Percentiles rank a stretch among this genome's conserved stretches.
Evolutionary conservation across 2,888 invertebrate genomes (phyloP).

Genomic region (Neoitamus cyanurus): DNA sequence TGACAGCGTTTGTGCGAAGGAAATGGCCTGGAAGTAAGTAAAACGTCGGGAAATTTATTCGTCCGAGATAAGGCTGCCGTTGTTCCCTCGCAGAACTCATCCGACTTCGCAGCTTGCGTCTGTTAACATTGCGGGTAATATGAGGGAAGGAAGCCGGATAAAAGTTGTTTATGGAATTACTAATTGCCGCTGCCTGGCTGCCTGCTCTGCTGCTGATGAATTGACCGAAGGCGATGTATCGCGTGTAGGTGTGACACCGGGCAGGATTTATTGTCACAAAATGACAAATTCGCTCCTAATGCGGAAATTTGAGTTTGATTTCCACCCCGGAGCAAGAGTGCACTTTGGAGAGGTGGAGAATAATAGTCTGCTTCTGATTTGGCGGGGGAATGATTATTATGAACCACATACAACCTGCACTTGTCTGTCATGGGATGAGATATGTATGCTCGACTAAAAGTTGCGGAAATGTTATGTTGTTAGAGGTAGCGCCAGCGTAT

Average conservation of each 20-base stretch:
- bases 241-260: slow-evolving; percentile 16
- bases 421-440: neutral
- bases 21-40: slow-evolving; percentile 42
- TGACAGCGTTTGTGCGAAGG: slow-evolving; percentile 2
- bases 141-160: slow-evolving; percentile 39
- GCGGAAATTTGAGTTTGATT: neutral
- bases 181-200: slow-evolving; percentile 47
- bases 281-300: neutral
- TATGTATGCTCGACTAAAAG: neutral
- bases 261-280: neutral
- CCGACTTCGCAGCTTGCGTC: neutral
- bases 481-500: too few relatives aligned
- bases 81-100: slow-evolving; percentile 24
- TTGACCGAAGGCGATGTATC: slow-evolving; percentile 6
- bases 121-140: slow-evolving; percentile 8
- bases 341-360: neutral
- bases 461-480: too few relatives aligned
- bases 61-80: slow-evolving; percentile 11
- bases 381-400: neutral
- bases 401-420: neutral
- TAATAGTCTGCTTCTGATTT: neutral
- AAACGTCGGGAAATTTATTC: slow-evolving; percentile 40
- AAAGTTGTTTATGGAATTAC: slow-evolving; percentile 51
- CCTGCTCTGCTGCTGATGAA: slow-evolving; percentile 42
- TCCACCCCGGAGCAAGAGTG: neutral